Evolutionary conservation across 2,888 invertebrate genomes (phyloP).

Genomic region (Perizoma affinitatum): DNA sequence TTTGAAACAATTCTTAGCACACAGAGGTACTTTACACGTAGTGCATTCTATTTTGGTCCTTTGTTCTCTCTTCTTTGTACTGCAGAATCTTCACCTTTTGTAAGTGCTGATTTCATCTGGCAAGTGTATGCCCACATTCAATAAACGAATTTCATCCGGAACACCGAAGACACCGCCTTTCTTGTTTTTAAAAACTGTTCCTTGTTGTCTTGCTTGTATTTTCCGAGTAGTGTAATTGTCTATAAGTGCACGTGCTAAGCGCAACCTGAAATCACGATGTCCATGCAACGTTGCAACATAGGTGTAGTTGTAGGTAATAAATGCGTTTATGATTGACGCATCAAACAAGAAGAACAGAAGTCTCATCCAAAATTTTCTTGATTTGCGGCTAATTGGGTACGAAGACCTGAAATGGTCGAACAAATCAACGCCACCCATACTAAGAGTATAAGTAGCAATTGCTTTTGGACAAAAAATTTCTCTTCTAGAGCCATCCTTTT

Average conservation of each 20-base stretch:
- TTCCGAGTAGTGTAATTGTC: neutral
- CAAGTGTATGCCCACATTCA: no score
- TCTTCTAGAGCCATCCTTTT: no score
- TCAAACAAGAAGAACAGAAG: constrained; percentile 43
- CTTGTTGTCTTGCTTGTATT: neutral
- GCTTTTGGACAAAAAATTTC: no score
- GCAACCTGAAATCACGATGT: neutral
- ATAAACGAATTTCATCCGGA: no score
- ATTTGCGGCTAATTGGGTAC: constrained; percentile 45
- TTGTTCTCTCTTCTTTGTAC: no score
- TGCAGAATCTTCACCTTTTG: no score
- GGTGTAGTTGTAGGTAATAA: constrained; percentile 35
- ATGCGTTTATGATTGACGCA: constrained; percentile 34
- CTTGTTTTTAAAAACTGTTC: neutral
- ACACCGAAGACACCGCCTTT: neutral
- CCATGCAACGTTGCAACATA: constrained; percentile 8
- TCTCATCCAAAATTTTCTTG: constrained; percentile 46
- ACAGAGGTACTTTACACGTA: no score
- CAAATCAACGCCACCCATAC: constrained; percentile 47
- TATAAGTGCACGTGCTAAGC: neutral
- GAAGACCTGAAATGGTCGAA: constrained; percentile 49
- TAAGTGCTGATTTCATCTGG: no score
- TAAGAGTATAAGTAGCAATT: no score
- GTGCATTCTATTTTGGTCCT: no score
- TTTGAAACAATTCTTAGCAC: no score